These are phyloP conservation scores for Mesoclemmys tuberculata DNA, from an alignment of 2,113 vertebrate genomes.

Conservation along the genomic window DNA sequence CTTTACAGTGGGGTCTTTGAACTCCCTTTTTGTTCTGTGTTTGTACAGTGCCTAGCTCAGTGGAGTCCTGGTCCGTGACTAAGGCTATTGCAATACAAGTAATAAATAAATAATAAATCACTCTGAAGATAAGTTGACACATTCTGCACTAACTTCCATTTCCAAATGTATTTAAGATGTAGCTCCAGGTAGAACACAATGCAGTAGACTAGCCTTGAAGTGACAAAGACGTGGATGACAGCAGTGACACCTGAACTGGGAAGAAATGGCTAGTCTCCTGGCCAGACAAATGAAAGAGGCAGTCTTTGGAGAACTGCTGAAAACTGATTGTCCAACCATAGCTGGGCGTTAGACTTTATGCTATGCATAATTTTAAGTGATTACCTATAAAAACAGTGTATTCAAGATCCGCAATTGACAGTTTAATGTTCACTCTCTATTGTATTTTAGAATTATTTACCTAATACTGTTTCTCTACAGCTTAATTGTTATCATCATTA, in stretches of 20 bases:
- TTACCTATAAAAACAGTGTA: background rate
- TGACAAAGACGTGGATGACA: slow-evolving; percentile 59
- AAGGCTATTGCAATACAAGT: slow-evolving; percentile 52
- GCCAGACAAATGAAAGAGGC: slow-evolving; percentile 57
- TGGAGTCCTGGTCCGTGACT: slow-evolving; percentile 44
- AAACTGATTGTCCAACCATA: slow-evolving; percentile 30
- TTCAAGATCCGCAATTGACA: background rate
- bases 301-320: slow-evolving; percentile 37
- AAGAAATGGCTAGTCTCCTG: slow-evolving; percentile 3
- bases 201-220: slow-evolving; percentile 67
- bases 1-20: background rate
- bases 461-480: background rate
- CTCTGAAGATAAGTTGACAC: slow-evolving; percentile 65
- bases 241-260: slow-evolving; percentile 65
- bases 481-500: background rate
- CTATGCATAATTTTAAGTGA: background rate
- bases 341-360: background rate
- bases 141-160: slow-evolving; percentile 20
- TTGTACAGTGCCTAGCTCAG: slow-evolving; percentile 19
- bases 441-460: background rate
- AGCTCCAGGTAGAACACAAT: slow-evolving; percentile 57
- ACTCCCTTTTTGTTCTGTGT: slow-evolving; percentile 20
- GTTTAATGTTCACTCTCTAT: background rate
- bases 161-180: slow-evolving; percentile 43
- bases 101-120: slow-evolving; percentile 60